Conservation (phyloP, 2,113 vertebrate species). For the Psilopsiagon aurifrons region DNA sequence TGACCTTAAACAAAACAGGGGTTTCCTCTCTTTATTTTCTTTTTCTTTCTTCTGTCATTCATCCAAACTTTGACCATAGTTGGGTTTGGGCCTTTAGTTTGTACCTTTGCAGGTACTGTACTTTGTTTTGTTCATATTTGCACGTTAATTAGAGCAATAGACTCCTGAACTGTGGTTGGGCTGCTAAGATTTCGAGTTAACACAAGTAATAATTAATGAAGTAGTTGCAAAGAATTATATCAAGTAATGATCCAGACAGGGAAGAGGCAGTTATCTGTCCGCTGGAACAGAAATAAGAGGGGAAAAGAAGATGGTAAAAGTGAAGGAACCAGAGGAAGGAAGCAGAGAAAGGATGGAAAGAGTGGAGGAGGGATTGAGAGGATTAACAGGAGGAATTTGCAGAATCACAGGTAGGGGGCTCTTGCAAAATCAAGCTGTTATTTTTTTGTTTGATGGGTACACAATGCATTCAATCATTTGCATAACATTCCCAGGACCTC, state of each 20-base stretch:
- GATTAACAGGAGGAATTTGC: not conserved
- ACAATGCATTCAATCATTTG: slow-evolving; percentile 6
- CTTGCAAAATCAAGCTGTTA: not conserved
- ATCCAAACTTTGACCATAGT: not conserved
- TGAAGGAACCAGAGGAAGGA: not conserved
- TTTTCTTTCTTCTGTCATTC: not conserved
- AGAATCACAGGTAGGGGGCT: not conserved
- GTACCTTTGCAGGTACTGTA: not conserved
- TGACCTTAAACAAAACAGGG: not conserved
- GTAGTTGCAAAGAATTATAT: not conserved
- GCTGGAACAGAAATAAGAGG: not conserved
- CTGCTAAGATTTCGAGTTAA: not conserved
- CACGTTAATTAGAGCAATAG: not conserved
- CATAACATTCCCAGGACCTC: slow-evolving; percentile 30
- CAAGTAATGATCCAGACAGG: not conserved
- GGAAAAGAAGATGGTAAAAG: not conserved
- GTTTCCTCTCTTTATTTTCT: rapidly evolving
- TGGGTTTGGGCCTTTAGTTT: not conserved
- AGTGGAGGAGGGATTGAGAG: not conserved
- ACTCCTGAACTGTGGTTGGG: not conserved
- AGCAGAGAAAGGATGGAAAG: not conserved
- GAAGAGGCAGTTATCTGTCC: not conserved
- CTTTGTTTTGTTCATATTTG: not conserved
- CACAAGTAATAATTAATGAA: not conserved
- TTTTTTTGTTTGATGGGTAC: not conserved